phyloP scores from a whole-genome alignment of 2,888 invertebrate species.

The Ferrisia virgata region DNA sequence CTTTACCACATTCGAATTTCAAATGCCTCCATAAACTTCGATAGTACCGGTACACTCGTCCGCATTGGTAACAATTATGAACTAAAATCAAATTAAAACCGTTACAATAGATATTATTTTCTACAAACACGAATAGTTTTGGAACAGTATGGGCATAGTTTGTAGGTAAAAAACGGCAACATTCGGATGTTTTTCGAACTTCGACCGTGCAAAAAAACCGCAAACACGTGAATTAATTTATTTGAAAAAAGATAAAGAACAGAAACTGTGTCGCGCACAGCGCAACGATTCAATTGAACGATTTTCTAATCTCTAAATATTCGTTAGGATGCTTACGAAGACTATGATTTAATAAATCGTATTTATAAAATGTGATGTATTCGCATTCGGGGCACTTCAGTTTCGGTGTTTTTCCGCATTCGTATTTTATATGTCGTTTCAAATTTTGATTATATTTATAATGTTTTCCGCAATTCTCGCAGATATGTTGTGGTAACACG shows the following conservation, averaged over 20 bases:
- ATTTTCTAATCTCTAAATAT: conserved; percentile 35
- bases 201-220: no score
- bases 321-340: conserved; percentile 49
- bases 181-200: no score
- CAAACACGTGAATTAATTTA: background rate
- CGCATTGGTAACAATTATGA: conserved; percentile 30
- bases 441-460: conserved; percentile 50
- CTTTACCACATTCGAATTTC: conserved; percentile 50
- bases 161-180: no score
- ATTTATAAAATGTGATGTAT: conserved; percentile 53
- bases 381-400: conserved; percentile 54
- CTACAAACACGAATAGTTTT: no score
- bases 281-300: background rate
- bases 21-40: conserved; percentile 49
- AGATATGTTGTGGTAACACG: conserved; percentile 24
- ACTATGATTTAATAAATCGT: conserved; percentile 53
- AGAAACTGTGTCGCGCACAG: background rate
- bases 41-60: conserved; percentile 45
- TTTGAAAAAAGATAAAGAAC: background rate
- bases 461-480: conserved; percentile 49
- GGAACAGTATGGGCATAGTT: no score
- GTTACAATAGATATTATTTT: background rate
- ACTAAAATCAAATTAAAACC: background rate
- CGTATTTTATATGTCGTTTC: conserved; percentile 53
- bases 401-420: conserved; percentile 53